These are phyloP conservation scores for Drosophila peninsularis DNA, from an alignment of 2,888 invertebrate species.

Conservation along the genomic window DNA sequence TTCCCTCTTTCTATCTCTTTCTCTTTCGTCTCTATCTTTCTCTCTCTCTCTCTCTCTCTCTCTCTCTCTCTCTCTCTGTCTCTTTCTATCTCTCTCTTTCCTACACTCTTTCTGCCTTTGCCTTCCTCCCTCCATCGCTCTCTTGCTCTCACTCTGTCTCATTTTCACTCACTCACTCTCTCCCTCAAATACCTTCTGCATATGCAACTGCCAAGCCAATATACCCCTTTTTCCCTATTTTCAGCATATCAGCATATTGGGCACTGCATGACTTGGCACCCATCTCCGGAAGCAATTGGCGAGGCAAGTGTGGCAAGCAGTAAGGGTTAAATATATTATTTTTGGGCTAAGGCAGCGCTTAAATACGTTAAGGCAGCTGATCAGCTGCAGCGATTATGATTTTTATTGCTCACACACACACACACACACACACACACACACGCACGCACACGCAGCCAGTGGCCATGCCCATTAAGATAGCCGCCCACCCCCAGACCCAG, in stretches of 20 bases:
- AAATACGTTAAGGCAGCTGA: constrained; percentile 39
- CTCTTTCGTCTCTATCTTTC: not conserved
- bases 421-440: not conserved
- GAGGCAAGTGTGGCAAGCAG: constrained; percentile 1
- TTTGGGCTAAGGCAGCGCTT: constrained; percentile 46
- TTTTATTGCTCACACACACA: constrained; percentile 41
- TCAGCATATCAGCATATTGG: constrained; percentile 6
- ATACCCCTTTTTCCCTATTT: not conserved
- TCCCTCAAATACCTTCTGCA: not conserved
- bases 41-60: not conserved
- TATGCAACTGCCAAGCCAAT: too few species aligned
- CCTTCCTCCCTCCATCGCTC: not conserved
- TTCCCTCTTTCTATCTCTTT: not conserved
- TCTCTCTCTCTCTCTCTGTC: not conserved
- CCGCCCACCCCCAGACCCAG: not conserved
- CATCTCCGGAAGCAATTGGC: constrained; percentile 81
- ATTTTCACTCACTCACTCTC: not conserved
- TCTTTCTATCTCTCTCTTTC: not conserved
- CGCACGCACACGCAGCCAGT: not conserved
- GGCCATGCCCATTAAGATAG: not conserved
- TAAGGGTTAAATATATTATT: constrained; percentile 19
- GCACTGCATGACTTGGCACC: constrained; percentile 59
- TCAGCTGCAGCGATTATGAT: constrained; percentile 70
- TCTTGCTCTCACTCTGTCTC: not conserved
- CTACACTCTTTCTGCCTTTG: not conserved